Conservation (phyloP, 2,888 invertebrate species). For the Drosophila meridionalis region DNA sequence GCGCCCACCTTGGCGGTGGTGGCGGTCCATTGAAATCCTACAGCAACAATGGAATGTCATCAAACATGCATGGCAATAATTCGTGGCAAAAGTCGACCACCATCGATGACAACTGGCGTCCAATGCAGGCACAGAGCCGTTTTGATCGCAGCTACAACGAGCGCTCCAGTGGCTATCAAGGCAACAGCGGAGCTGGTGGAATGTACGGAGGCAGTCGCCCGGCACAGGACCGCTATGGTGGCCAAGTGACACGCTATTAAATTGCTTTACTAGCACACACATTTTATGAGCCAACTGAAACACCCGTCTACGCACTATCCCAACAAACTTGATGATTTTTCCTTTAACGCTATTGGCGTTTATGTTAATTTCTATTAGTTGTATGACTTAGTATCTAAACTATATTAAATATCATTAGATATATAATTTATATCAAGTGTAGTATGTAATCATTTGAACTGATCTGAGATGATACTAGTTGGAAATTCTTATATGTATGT, state of each 20-base stretch:
- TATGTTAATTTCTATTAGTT: slow-evolving; percentile 62
- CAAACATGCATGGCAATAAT: slow-evolving; percentile 76
- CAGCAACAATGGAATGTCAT: slow-evolving; percentile 82
- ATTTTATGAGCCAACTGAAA: slow-evolving; percentile 40
- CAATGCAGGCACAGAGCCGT: slow-evolving; percentile 82
- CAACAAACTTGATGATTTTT: slow-evolving; percentile 34
- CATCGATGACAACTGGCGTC: slow-evolving; percentile 82
- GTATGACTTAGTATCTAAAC: slow-evolving; percentile 57
- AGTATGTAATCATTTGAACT: slow-evolving; percentile 8
- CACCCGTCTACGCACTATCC: slow-evolving; percentile 13
- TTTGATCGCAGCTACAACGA: slow-evolving; percentile 85
- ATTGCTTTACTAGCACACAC: not conserved
- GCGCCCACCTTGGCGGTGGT: slow-evolving; percentile 67
- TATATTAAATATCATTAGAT: slow-evolving; percentile 62
- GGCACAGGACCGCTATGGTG: slow-evolving; percentile 83
- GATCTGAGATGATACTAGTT: slow-evolving; percentile 3
- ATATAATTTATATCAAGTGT: slow-evolving; percentile 42
- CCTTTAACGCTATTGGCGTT: slow-evolving; percentile 45
- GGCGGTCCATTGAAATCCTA: slow-evolving; percentile 82
- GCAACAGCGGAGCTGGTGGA: slow-evolving; percentile 70
- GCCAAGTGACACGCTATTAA: slow-evolving; percentile 83
- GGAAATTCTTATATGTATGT: not conserved
- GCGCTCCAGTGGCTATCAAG: slow-evolving; percentile 82
- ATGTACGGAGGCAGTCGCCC: slow-evolving; percentile 81
- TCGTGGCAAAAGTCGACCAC: slow-evolving; percentile 81